Evolutionary conservation across 92 coral and sea anemone species (phyloP).

Genomic region (Actinernus sp.): DNA sequence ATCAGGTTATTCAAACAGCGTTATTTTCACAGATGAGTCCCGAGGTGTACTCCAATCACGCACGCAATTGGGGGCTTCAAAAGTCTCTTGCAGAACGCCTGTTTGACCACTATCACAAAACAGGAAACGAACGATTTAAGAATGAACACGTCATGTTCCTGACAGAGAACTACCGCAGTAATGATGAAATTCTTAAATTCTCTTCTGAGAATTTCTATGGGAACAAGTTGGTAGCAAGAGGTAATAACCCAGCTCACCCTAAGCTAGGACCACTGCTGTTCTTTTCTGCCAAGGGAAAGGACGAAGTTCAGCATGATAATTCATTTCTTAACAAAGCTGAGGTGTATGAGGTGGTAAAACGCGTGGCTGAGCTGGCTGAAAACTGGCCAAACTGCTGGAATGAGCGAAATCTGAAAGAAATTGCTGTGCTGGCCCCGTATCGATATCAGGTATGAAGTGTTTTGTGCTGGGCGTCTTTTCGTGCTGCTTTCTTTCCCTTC

Average conservation of each 20-base stretch:
- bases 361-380: constrained; percentile 60
- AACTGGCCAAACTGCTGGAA: constrained; percentile 88
- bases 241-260: constrained; percentile 70
- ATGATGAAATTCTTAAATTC: constrained; percentile 77
- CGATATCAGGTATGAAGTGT: constrained; percentile 84
- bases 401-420: constrained; percentile 41
- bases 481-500: no score
- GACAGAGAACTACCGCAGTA: constrained; percentile 89
- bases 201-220: constrained; percentile 86
- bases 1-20: neutral
- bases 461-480: constrained; percentile 2
- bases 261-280: constrained; percentile 73
- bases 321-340: constrained; percentile 80
- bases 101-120: constrained; percentile 65
- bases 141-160: constrained; percentile 68
- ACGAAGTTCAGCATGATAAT: constrained; percentile 62
- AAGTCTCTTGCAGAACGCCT: constrained; percentile 88
- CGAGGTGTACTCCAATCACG: constrained; percentile 69
- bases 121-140: neutral
- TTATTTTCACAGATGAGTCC: constrained; percentile 73
- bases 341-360: constrained; percentile 62
- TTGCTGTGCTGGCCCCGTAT: constrained; percentile 78
- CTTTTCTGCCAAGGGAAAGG: constrained; percentile 75
- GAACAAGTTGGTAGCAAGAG: constrained; percentile 63
- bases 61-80: constrained; percentile 62